Evolutionary conservation across 2,888 invertebrate genomes (phyloP), one percentile per base, ranked within the genome.

Genomic region (Erebia epiphron): DNA sequence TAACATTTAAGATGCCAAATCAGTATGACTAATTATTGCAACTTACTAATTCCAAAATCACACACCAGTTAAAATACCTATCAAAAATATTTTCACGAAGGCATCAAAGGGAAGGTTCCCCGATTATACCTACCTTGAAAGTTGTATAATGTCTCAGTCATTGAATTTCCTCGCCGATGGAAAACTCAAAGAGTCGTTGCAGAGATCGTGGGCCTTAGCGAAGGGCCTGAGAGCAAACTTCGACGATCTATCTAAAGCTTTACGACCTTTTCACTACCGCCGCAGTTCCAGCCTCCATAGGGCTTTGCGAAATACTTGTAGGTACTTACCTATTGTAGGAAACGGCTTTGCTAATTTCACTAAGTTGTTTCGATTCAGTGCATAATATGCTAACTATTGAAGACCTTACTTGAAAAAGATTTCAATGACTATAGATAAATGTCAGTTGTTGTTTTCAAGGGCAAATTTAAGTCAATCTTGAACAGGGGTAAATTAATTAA

Each of bases 121-220:
- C 43, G 1, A 41, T 10, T 16, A 26, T 13, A 11, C 43, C 10
- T 16, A 18, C 18, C 5, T 13, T 18, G 18, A 49, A 62, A 62
- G 62, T 62, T 62, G 2, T 21, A 35, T 35, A 49, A 62, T 14
- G 49, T 13, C 21, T 16, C 46, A 14, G 46, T 62, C 46, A 62
- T 62, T 62, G 62, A 62, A 62, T 62, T 62, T 14, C 46, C 18
- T 61, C 21, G 62, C 46, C 13, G 64, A 41, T 41, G 18, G 52
- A 52, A 54, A 54, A 50, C 41, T 64, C 41, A 10, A 43, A 60
- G 16, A 16, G 50, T 63, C 63, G 63, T 63, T 26, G 26, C 13
- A n/a, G 46, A 50, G n/a, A 64, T 35, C 52, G 52, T 9, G 18
- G 13, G 43, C 46, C 18, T 18, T 46, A 16, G 16, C 46, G 18